phyloP scores from a whole-genome alignment of 2,888 invertebrate species.

The Cephus pygmeus region DNA sequence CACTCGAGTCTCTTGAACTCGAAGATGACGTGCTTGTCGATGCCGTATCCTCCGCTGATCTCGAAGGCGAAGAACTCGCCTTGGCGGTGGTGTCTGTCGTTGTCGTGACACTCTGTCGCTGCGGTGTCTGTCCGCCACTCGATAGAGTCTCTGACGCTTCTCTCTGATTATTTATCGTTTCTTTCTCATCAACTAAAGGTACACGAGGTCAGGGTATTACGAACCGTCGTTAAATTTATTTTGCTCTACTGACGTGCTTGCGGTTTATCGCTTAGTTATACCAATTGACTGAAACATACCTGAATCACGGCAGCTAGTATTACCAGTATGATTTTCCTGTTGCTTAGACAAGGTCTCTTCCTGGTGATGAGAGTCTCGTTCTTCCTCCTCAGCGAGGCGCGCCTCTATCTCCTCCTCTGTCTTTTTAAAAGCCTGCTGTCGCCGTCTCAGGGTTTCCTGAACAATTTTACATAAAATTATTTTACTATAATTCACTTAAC shows the following conservation, averaged over 20 bases:
- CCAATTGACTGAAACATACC: constrained; percentile 49
- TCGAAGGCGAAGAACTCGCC: constrained; percentile 38
- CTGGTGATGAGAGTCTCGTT: constrained; percentile 51
- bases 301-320: constrained; percentile 59
- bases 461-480: constrained; percentile 5
- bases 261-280: constrained; percentile 8
- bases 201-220: constrained; percentile 41
- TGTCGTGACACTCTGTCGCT: constrained; percentile 40
- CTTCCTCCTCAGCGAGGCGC: constrained; percentile 74
- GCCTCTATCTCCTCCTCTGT: constrained; percentile 84
- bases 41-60: constrained; percentile 39
- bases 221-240: constrained; percentile 23
- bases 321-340: constrained; percentile 60
- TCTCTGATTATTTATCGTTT: constrained; percentile 61
- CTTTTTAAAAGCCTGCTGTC: constrained; percentile 77
- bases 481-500: background rate
- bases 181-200: constrained; percentile 63
- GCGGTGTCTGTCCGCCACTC: constrained; percentile 54
- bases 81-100: constrained; percentile 33
- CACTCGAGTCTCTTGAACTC: constrained; percentile 42
- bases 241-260: background rate
- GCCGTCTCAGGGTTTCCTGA: constrained; percentile 74
- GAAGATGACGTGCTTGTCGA: constrained; percentile 39
- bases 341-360: constrained; percentile 33
- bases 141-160: constrained; percentile 59